Evolutionary conservation across 1,140 invertebrate genomes (phyloP).

Genomic region (Psilanteris sp.): DNA sequence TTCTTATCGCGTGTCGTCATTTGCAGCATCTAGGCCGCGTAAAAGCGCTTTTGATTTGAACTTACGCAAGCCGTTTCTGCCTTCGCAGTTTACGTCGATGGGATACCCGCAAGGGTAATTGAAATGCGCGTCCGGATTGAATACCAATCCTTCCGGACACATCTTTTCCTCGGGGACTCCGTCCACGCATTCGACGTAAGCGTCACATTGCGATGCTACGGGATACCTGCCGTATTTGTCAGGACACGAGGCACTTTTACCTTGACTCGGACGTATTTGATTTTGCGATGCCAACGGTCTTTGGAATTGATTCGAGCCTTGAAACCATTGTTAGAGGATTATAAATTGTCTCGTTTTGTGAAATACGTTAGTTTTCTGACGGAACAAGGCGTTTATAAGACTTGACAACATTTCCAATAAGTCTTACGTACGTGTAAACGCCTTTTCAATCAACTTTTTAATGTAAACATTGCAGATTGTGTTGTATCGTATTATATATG

Average conservation of each 20-base stretch:
- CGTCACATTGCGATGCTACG: slow-evolving; percentile 86
- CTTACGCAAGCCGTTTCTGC: slow-evolving; percentile 86
- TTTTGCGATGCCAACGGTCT: slow-evolving; percentile 40
- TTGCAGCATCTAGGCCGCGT: slow-evolving; percentile 1
- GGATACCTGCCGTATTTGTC: slow-evolving; percentile 86
- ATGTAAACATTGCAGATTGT: too few species aligned
- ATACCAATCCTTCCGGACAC: slow-evolving; percentile 91
- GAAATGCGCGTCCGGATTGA: slow-evolving; percentile 86
- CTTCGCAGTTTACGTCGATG: slow-evolving; percentile 88
- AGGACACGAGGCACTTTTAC: slow-evolving; percentile 78
- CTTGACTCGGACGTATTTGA: slow-evolving; percentile 37
- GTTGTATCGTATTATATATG: too few species aligned
- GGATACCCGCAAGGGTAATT: slow-evolving; percentile 92
- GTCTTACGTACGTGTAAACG: too few species aligned
- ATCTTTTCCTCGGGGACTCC: slow-evolving; percentile 87
- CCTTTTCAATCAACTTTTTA: too few species aligned
- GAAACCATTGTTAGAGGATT: slow-evolving; percentile 14
- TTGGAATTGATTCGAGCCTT: slow-evolving; percentile 50
- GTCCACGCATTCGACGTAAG: slow-evolving; percentile 85
- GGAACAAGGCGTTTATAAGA: too few species aligned
- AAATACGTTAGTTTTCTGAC: too few species aligned
- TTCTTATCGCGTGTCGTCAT: neutral
- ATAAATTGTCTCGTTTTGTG: neutral
- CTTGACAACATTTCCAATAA: too few species aligned
- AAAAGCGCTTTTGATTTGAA: slow-evolving; percentile 61